Conservation (phyloP, 2,888 invertebrate genomes). For the Noctua janthina region DNA sequence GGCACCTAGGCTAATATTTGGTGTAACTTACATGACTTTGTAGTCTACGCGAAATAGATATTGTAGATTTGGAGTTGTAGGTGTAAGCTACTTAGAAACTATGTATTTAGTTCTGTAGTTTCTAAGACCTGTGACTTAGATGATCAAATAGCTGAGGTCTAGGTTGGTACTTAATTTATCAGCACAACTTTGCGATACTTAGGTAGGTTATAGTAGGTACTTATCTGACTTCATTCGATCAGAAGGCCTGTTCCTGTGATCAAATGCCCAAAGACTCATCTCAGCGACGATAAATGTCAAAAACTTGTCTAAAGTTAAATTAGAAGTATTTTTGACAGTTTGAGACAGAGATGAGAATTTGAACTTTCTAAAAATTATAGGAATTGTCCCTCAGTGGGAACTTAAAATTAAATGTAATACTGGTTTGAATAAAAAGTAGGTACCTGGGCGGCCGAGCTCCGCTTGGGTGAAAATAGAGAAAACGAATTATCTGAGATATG, state of each 20-base stretch:
- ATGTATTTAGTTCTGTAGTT: not conserved
- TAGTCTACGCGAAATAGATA: not conserved
- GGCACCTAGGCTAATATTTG: not conserved
- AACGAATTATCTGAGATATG: not conserved
- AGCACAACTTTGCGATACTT: not conserved
- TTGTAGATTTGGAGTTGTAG: not conserved
- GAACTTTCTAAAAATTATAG: not conserved
- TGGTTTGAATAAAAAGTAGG: not conserved
- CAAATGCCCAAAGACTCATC: not conserved
- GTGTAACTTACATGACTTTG: too few relatives aligned
- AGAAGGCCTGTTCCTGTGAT: not conserved
- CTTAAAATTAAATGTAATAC: not conserved
- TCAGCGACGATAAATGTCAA: not conserved
- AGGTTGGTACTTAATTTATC: not conserved
- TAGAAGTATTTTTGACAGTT: not conserved
- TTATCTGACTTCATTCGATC: not conserved
- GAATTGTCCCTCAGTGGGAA: not conserved
- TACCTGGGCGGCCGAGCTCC: not conserved
- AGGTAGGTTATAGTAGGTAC: not conserved
- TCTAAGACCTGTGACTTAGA: not conserved
- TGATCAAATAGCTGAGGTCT: not conserved
- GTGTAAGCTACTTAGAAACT: constrained; percentile 3
- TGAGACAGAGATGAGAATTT: not conserved
- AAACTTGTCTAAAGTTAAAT: not conserved
- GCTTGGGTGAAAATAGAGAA: not conserved